phyloP scores from a whole-genome alignment of 2,113 vertebrate species.

The Lycaon pictus region DNA sequence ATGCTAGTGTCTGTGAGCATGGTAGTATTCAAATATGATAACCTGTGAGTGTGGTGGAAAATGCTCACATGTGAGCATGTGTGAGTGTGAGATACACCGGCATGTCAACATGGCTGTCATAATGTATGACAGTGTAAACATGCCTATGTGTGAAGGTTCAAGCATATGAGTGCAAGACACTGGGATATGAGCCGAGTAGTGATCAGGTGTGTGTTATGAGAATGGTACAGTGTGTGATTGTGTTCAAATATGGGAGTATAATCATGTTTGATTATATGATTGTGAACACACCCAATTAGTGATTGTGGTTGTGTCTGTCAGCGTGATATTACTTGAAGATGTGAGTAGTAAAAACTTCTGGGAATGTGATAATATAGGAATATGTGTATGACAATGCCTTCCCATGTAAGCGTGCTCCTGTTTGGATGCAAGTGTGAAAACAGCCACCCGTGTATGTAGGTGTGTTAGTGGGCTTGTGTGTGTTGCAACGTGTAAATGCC shows the following conservation, averaged over 20 bases:
- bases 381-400: not conserved
- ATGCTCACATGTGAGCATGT: too few relatives aligned
- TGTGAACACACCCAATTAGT: not conserved
- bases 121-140: not conserved
- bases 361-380: not conserved
- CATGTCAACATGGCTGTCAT: too few relatives aligned
- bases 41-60: not conserved
- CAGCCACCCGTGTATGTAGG: not conserved
- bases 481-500: not conserved
- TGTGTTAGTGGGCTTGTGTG: too few relatives aligned
- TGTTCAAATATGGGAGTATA: too few relatives aligned
- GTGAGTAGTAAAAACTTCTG: not conserved
- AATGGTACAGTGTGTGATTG: too few relatives aligned
- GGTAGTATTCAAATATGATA: not conserved
- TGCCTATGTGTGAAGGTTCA: too few relatives aligned
- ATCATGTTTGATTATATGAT: not conserved
- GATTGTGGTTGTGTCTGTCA: too few relatives aligned
- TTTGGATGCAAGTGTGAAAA: not conserved
- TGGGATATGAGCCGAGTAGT: not conserved
- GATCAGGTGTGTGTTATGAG: not conserved
- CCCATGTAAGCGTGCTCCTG: rapidly evolving
- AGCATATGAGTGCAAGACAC: not conserved
- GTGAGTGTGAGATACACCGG: not conserved
- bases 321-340: not conserved
- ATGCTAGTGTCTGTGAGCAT: not conserved